Conservation (phyloP, 2,113 vertebrate species). For the Rhinichthys klamathensis region DNA sequence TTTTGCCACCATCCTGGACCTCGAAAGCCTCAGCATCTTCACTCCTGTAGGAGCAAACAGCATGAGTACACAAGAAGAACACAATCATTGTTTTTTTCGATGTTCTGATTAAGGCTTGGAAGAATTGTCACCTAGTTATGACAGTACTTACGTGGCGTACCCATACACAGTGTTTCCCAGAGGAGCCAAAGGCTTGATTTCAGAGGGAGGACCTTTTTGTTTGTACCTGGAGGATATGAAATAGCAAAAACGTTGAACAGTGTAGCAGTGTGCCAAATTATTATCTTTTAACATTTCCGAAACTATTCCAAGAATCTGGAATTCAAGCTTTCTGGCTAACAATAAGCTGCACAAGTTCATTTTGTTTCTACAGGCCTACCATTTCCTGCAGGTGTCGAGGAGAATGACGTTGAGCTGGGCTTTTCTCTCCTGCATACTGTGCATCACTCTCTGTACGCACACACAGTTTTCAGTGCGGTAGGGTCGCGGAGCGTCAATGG, state of each 20-base stretch:
- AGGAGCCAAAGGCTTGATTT: conserved; percentile 78
- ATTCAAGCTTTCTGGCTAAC: not conserved
- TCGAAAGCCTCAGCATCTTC: conserved; percentile 89
- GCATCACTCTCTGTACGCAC: conserved; percentile 85
- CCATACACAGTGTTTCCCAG: conserved; percentile 87
- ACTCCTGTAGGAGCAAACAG: conserved; percentile 67
- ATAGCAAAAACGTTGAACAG: not conserved
- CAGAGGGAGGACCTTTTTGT: conserved; percentile 74
- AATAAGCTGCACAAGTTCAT: not conserved
- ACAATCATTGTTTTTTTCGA: not conserved
- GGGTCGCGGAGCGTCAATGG: conserved; percentile 84
- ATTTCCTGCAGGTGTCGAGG: conserved; percentile 87
- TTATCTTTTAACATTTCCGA: not conserved
- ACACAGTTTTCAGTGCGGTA: conserved; percentile 83
- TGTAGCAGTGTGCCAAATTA: not conserved
- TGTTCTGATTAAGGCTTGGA: not conserved
- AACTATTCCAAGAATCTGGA: not conserved
- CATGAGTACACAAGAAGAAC: not conserved
- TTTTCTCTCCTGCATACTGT: conserved; percentile 80
- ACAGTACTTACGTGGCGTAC: conserved; percentile 83
- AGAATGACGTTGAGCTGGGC: conserved; percentile 83
- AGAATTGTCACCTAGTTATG: not conserved
- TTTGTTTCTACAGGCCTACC: conserved; percentile 62
- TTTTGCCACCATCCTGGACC: conserved; percentile 84
- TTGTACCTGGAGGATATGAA: conserved; percentile 77